Percentiles rank a stretch among this genome's conserved stretches.
Conservation (phyloP, 2,113 vertebrate genomes). For the Danio rerio region GRCz12tu NC_133177.1:12468501-12469000, state of each 20-base stretch:
- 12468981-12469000: conserved; percentile 80
- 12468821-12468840: not conserved
- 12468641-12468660: not conserved
- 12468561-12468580: too few species aligned
- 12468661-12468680: not conserved
- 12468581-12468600: not conserved
- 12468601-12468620: not conserved
- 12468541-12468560: too few species aligned
- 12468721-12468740: conserved; percentile 82
- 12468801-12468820: conserved; percentile 59
- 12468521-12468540: too few species aligned
- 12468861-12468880: conserved; percentile 16
- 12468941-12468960: conserved; percentile 80
- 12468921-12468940: conserved; percentile 83
- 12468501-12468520: too few species aligned
- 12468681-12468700: not conserved
- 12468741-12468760: conserved; percentile 84
- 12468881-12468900: conserved; percentile 59
- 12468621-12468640: not conserved
- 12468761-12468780: conserved; percentile 84
- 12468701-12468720: not conserved
- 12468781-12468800: conserved; percentile 81
- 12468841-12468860: not conserved
- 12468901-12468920: conserved; percentile 80
- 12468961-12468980: conserved; percentile 84